Evolutionary conservation across 1,140 invertebrate species (phyloP), one percentile per base, ranked within the genome.

Genomic region (Galleria mellonella): DNA sequence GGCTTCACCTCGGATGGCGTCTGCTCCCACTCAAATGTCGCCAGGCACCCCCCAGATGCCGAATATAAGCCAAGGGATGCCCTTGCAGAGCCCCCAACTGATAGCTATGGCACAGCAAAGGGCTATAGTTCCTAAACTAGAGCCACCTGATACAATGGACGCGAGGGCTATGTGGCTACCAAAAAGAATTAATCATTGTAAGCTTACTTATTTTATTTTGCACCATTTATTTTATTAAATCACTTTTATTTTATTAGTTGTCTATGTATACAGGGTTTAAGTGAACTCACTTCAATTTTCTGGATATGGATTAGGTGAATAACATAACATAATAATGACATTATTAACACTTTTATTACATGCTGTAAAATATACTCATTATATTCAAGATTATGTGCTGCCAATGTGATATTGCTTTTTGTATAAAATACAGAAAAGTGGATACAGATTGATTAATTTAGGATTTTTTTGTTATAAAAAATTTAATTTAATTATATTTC

Each of bases 111-210:
- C 62, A 2, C 76, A 82, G 37, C 78, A 83, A 43, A 64, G 82
- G 28, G 52, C 69, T 11, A 73, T 86, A 53, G 77, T 72, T 4
- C 75, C 84, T 8, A 87, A 87, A 53, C 43, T 83, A 35, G 84
- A 87, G 61, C 81, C 79, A 0, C 83, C 72, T 42, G 86, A 83
- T 60, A 82, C 73, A 47, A 88, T 81, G 83, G 85, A 77, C 54
- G 87, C 84, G 29, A 67, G 86, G 31, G 72, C 85, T 32, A 88
- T 87, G 70, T 90, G 89, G 89, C 79, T 89, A 66, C 88, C 89
- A 44, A 87, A 89, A 64, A 72, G 87, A 79, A 89, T 90, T 81
- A 83, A 87, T 58, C 89, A 90, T 88, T 83, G 90, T 91, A 91
- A 91, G 90, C 84, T 83, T 87, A 66, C 58, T 82, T 75, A 62